Conservation (phyloP, 1,140 invertebrate genomes). For the Aphis craccivora region DNA sequence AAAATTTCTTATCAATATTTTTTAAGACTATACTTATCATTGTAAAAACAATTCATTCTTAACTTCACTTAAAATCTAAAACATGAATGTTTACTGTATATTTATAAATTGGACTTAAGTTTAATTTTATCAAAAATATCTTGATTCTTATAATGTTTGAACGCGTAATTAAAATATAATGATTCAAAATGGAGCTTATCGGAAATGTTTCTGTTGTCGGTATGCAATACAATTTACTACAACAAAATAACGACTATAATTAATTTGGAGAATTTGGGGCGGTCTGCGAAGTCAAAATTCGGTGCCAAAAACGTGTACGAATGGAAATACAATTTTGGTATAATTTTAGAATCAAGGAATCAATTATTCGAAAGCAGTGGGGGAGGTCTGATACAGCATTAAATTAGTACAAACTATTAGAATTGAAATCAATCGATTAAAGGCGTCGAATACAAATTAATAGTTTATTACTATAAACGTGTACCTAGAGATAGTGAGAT, state of each 20-base stretch:
- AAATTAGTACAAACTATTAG: neutral
- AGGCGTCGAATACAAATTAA: neutral
- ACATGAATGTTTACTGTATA: neutral
- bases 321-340: neutral
- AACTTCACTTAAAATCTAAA: too few relatives aligned
- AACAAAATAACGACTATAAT: neutral
- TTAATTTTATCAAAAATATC: too few relatives aligned
- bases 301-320: neutral
- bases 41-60: too few relatives aligned
- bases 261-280: neutral
- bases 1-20: too few relatives aligned
- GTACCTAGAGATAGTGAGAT: neutral
- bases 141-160: too few relatives aligned
- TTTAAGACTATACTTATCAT: too few relatives aligned
- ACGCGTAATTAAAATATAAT: too few relatives aligned
- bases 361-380: too few relatives aligned
- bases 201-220: too few relatives aligned
- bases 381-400: too few relatives aligned
- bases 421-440: neutral
- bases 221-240: too few relatives aligned
- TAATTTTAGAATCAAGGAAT: neutral
- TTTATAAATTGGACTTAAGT: neutral
- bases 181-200: too few relatives aligned
- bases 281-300: neutral
- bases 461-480: neutral